phyloP scores from a whole-genome alignment of 30 jellyfish, hydroid and myxozoan genomes.

The Turritopsis rubra region DNA sequence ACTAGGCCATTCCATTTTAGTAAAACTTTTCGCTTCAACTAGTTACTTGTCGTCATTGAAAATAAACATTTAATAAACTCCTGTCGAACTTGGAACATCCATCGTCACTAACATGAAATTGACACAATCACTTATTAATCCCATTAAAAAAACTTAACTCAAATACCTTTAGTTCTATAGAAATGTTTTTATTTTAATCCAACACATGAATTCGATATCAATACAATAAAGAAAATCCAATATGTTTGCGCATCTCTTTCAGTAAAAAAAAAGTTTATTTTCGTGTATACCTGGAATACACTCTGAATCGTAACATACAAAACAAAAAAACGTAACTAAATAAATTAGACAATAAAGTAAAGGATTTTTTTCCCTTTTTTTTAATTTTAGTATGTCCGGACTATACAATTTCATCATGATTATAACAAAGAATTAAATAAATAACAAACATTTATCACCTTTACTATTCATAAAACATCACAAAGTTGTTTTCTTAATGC shows the following conservation, averaged over 20 bases:
- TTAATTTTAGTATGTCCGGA: neutral
- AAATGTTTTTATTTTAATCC: neutral
- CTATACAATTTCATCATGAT: neutral
- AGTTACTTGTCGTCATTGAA: neutral
- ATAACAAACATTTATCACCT: neutral
- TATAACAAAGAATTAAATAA: no score
- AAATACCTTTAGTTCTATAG: neutral
- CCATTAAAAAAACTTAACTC: neutral
- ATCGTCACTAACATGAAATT: neutral
- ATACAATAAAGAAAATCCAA: no score
- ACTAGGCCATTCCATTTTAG: neutral
- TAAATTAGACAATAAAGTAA: neutral
- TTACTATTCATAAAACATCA: neutral
- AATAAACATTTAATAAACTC: neutral
- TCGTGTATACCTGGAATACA: neutral
- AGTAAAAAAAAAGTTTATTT: neutral
- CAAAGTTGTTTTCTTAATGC: neutral
- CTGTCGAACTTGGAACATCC: neutral
- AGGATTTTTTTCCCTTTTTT: neutral
- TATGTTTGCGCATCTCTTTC: neutral
- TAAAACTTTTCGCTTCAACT: no score
- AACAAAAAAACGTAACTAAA: neutral
- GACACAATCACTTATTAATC: neutral
- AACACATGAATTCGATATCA: no score
- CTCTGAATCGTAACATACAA: neutral